phyloP scores from a whole-genome alignment of 2,113 vertebrate genomes.

The Epinephelus fuscoguttatus region DNA sequence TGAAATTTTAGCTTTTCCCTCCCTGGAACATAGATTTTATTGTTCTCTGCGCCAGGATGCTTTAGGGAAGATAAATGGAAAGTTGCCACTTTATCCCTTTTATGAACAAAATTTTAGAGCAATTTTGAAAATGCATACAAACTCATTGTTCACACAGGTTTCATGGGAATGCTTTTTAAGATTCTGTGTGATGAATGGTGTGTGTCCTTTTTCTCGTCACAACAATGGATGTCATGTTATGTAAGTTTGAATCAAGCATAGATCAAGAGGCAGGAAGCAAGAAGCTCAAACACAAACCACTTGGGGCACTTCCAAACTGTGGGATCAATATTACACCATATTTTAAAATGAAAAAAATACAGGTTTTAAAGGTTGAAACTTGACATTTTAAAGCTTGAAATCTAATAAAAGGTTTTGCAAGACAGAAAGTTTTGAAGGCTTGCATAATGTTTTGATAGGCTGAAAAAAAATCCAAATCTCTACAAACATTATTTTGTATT shows the following conservation, averaged over 20 bases:
- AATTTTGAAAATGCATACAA: background rate
- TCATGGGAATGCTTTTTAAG: background rate
- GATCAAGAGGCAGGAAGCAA: background rate
- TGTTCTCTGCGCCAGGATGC: constrained; percentile 13
- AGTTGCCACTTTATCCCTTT: background rate
- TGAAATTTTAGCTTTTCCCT: constrained; percentile 5
- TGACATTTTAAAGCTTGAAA: too few species aligned
- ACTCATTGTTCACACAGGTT: background rate
- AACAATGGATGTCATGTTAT: background rate
- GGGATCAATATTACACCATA: too few species aligned
- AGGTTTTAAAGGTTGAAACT: too few species aligned
- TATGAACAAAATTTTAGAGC: constrained; percentile 3
- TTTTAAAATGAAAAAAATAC: too few species aligned
- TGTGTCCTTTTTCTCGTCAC: background rate
- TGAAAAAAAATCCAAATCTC: too few species aligned
- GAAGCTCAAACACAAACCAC: constrained; percentile 1
- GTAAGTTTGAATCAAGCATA: background rate
- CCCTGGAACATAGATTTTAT: constrained; percentile 15
- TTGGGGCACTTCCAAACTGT: background rate
- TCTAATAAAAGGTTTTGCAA: too few species aligned
- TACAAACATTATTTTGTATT: too few species aligned
- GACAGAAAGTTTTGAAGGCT: too few species aligned
- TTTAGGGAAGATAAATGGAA: constrained; percentile 14
- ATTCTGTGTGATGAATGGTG: background rate
- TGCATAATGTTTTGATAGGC: too few species aligned